Evolutionary conservation across 2,113 vertebrate genomes (phyloP), one percentile per base, ranked within the genome.

Genomic region (Albula glossodonta): DNA sequence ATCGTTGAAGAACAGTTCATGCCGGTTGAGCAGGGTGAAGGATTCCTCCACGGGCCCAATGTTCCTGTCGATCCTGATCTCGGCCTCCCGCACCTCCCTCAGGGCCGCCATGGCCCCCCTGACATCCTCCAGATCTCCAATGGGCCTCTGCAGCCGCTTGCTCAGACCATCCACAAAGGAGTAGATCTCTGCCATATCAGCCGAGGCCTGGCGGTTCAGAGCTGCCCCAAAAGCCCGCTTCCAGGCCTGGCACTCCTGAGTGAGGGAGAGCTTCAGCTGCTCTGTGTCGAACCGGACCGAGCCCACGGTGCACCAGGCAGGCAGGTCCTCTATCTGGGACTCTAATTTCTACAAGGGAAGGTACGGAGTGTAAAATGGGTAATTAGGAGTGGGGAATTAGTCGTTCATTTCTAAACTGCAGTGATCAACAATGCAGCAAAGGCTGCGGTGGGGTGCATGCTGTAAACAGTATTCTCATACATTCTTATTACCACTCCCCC

Each of bases 1-100:
- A 78, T 96, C 95, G 56, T 86, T 93, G 87, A 94, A 96, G 48
- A 92, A 84, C 6, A 97, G 92, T 52, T 94, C 93, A 78, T 95
- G 92, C 82, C 95, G 96, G 88, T 94, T 94, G 48, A 97, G 94
- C 22, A 97, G 91, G 48, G 94, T 51, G 1, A 96, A 96, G 48
- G 96, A 95, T 87, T 97, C 96, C 87, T 97, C 96, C 85, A 97
- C 91, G 7, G 94, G 96, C 22, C 94, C 94, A 78, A 97, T 92
- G 79, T 88, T 92, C 90, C 90, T 82, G 41, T 96, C 96, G 10
- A 96, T 93, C 74, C 87, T 92, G 66, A 95, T 90, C 92, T 96
- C 96, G 1, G 93, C 94, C 87, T 96, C 94, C 63, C 96, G 93
- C 2, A 96, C 88, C 92, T 96, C 95, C 80, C 90, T 94, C 22